Evolutionary conservation across 2,113 vertebrate species (phyloP), one percentile per base, ranked within the genome.

Genomic region (Cynoglossus semilaevis): DNA sequence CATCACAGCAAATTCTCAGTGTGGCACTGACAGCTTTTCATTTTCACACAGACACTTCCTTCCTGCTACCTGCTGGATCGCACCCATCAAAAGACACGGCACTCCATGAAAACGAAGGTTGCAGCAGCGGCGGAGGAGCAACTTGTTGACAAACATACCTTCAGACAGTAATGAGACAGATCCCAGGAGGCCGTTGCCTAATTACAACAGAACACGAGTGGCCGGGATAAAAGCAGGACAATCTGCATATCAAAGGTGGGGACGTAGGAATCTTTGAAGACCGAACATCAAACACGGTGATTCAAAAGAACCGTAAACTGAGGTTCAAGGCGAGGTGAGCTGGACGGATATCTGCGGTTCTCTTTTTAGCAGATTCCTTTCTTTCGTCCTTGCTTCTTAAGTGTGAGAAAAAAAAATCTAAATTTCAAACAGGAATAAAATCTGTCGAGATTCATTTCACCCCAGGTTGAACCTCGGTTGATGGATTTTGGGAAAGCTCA

Each of bases 211-310:
- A 41, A 41, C 9, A 41, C 38, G 10, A 41, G 9, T 8, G 51
- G 41, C 2, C 4, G 43, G 45, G 55, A 54, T 61, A 52, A 11
- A 36, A 18, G 51, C 2, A 11, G 52, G 14, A 59, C 38, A 15
- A 63, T 86, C 74, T 70, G 59, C 80, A 80, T 68, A 65, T 78
- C 74, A 84, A 84, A 81, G 61, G 40, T 55, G 46, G 15, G 62
- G 35, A 70, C 74, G 38, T 12, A 51, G 37, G n/a, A 42, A 48
- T 58, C 65, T 72, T 56, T 58, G 58, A 77, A 61, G 68, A 81
- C 56, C 54, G 61, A 51, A 76, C 60, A 72, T 70, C 50, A 57
- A 70, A 69, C 49, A 9, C 34, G 48, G 46, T 35, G 45, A 38
- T 72, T 72, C 34, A 68, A 50, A 38, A 58, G 51, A 58, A 56